Base-by-base conservation (phyloP, 2,888 invertebrate genomes). In the Autographa pulchrina region DNA sequence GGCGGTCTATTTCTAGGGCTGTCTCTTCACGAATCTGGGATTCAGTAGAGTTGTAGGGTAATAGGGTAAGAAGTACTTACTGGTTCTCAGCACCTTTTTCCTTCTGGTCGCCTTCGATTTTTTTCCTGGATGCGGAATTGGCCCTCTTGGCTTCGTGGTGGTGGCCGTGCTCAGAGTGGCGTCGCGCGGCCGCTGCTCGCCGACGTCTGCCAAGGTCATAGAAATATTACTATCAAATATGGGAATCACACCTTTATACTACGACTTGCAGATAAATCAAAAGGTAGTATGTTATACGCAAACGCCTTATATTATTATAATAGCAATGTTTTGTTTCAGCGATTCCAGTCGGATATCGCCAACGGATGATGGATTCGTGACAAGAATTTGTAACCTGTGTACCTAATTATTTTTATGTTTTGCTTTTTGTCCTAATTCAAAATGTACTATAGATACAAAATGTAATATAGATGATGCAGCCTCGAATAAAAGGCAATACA, bases 101-200 rank as follows among this genome's bases (percentile, higher is more conserved):
- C 32, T 86, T 88, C 52, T 68, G 81, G 3, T 87, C 87, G 3
- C 68, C 64, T 0, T 89, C 87, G 5, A 9, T 62, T 41, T 88
- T 90, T 68, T 86, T 90, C 64, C 78, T 84, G 13, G 72, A 56
- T 1, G 65, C 62, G 3, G 77, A 75, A 7, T 1, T 32, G 6
- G 70, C 6, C 14, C 65, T 74, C 66, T 78, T 82, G 1, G 75
- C 72, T 0, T 77, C 68, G 5, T 77, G 64, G 6, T 72, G 70
- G 18, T 80, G 72, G 18, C 75, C 79, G 35, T 83, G 74, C 1
- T 86, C 88, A 0, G 86, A 83, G 56, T 86, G 81, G 3, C 87
- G 87, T 1, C 89, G 86, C 3, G 91, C 91, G 3, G 85, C 85
- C 0, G 82, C 88, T 3, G 92, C 92, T 0, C 90, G 84, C 8